Evolutionary conservation across 2,113 vertebrate species (phyloP), one percentile per base, ranked within the genome.

Genomic region (Oenanthe melanoleuca): DNA sequence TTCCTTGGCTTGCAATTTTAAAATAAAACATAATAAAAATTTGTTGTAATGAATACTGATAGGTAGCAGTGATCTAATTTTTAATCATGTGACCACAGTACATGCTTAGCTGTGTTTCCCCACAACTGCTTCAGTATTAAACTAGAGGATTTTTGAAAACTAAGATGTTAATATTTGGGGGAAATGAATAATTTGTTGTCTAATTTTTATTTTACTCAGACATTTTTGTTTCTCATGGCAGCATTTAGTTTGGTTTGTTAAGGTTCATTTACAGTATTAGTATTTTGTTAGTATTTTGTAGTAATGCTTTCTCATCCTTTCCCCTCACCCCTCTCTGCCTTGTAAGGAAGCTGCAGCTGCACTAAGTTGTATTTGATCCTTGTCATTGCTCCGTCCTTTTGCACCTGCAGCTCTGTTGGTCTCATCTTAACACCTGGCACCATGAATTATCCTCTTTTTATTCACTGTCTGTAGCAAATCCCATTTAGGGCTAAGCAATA

Each of bases 321-420:
- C 81, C 91, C 89, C 86, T 80, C 94, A 92, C 93, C 77, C 83
- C 94, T 80, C 84, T 78, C 75, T 3, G 91, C 93, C 95, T 96
- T 94, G 82, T 96, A 95, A 96, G 96, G 93, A 96, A 96, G 91
- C 96, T 97, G 98, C 97, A 98, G 98, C 98, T 98, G 98, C 97
- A 90, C 89, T 75, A 93, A 95, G 97, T 96, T 98, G 97, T 95
- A 95, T 95, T 97, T 97, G 96, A 97, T 97, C 96, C 97, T 97
- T 93, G 95, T 96, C 97, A 93, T 64, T 92, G 93, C 97, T 95
- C 93, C 45, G 91, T 98, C 92, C 96, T 94, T 97, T 93, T 98
- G 98, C 98, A 99, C 98, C 98, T 99, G 99, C 98, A 99, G 98
- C 97, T 98, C 96, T 95, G 89, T 95, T 93, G 72, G 96, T 95